phyloP scores from a whole-genome alignment of 2,113 vertebrate genomes.

The Crotalus tigris region DNA sequence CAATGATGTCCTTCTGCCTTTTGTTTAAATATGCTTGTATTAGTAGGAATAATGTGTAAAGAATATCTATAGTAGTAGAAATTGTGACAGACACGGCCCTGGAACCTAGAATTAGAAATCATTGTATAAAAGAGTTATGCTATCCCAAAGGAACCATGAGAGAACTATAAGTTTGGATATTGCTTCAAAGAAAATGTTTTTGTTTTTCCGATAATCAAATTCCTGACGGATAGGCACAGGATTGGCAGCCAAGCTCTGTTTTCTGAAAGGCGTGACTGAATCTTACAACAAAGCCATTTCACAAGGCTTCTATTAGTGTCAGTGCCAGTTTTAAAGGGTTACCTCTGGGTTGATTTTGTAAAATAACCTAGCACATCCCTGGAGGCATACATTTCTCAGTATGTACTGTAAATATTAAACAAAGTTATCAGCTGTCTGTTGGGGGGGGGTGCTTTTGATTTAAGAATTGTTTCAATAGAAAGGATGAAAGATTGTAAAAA shows the following conservation, averaged over 20 bases:
- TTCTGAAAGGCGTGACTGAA: slow-evolving; percentile 52
- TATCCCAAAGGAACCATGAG: slow-evolving; percentile 54
- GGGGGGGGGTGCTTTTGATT: slow-evolving; percentile 61
- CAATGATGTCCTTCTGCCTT: background rate
- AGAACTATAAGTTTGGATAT: slow-evolving; percentile 54
- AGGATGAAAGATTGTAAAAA: slow-evolving; percentile 71
- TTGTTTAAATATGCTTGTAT: background rate
- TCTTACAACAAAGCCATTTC: slow-evolving; percentile 57
- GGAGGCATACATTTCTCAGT: slow-evolving; percentile 64
- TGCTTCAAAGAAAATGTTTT: slow-evolving; percentile 55
- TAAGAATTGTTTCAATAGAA: slow-evolving; percentile 68
- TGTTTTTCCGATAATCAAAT: slow-evolving; percentile 56
- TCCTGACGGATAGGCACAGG: slow-evolving; percentile 48
- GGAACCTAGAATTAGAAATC: slow-evolving; percentile 46
- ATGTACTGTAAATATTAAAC: slow-evolving; percentile 66
- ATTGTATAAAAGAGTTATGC: slow-evolving; percentile 38
- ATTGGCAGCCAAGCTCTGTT: slow-evolving; percentile 44
- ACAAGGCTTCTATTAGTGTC: slow-evolving; percentile 68
- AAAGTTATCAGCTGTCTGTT: slow-evolving; percentile 63
- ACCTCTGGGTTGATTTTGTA: slow-evolving; percentile 59
- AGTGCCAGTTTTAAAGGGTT: slow-evolving; percentile 61
- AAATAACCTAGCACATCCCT: slow-evolving; percentile 69
- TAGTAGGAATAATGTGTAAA: background rate
- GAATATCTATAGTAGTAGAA: background rate
- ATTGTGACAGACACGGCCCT: background rate